Conservation (phyloP, 1,140 invertebrate genomes). For the Trichonephila clavata region DNA sequence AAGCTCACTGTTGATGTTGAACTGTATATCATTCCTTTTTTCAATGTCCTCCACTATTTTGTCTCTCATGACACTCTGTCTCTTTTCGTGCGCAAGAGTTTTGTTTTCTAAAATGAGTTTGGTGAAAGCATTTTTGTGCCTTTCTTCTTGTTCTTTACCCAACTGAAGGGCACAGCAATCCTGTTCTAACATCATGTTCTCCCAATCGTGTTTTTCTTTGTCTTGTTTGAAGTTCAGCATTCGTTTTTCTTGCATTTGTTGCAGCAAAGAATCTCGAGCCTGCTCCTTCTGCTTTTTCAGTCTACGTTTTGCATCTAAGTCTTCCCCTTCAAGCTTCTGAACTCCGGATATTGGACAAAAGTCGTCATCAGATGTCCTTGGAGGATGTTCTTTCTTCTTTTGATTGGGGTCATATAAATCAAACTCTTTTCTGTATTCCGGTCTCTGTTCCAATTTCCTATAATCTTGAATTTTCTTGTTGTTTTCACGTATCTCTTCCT, state of each 20-base stretch:
- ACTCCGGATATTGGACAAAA: slow-evolving; percentile 86
- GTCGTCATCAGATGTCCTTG: slow-evolving; percentile 87
- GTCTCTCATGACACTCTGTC: slow-evolving; percentile 83
- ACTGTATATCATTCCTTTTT: slow-evolving; percentile 93
- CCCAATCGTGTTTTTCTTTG: slow-evolving; percentile 82
- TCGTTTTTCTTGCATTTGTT: slow-evolving; percentile 83
- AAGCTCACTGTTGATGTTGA: slow-evolving; percentile 91
- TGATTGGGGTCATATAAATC: slow-evolving; percentile 91
- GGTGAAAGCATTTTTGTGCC: slow-evolving; percentile 82
- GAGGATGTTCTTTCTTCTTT: slow-evolving; percentile 88
- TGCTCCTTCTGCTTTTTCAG: slow-evolving; percentile 87
- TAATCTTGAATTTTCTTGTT: slow-evolving; percentile 88
- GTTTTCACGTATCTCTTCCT: slow-evolving; percentile 85
- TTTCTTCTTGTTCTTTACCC: slow-evolving; percentile 79
- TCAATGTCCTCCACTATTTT: slow-evolving; percentile 86
- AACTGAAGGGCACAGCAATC: slow-evolving; percentile 81
- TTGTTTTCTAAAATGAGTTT: slow-evolving; percentile 88
- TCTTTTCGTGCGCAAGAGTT: slow-evolving; percentile 87
- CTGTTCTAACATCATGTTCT: slow-evolving; percentile 80
- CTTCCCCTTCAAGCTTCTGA: slow-evolving; percentile 92
- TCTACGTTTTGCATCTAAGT: slow-evolving; percentile 84
- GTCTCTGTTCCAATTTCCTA: slow-evolving; percentile 87
- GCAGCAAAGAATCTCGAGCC: slow-evolving; percentile 88
- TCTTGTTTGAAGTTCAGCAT: slow-evolving; percentile 84
- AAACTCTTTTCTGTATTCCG: slow-evolving; percentile 88